Base-by-base conservation (phyloP, 2,888 invertebrate genomes). In the Tinea trinotella region DNA sequence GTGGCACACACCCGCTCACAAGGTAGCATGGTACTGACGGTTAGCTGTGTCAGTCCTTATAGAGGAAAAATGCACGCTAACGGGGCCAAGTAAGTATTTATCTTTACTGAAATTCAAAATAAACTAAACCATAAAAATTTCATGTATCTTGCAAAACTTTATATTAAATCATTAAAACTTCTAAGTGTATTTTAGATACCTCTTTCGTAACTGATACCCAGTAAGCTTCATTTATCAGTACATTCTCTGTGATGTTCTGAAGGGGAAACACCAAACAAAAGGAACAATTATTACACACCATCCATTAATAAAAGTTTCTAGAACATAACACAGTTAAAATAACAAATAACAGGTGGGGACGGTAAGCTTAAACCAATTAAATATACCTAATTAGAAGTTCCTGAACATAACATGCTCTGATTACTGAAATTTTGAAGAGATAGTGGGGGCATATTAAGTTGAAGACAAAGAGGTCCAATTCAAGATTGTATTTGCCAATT, bases 231-330 rank as follows among this genome's bases (percentile, higher is more conserved):
- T 95, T 96, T 90, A 95, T 91, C 90, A 95, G 94, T 88, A 95
- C 92, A 90, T 94, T 92, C 92, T 95, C 94, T 89, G 95, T 95
- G 92, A 96, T 94, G 90, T 96, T 96, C 96, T 96, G 94, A 89
- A 90, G 90, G 89, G 89, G 91, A 88, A 90, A 78, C 80, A 81
- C 78, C 76, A 85, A 85, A 85, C 74, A 85, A 85, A 83, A 83
- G 67, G 72, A 74, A 82, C 17, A 48, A 40, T 40, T 40, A 40
- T 40, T 40, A 40, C 40, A 40, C 40, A 40, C 40, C 40, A 40
- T 40, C 40, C 40, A 40, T 40, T 40, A 40, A 15, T 40, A 40
- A n/a, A 40, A 40, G 40, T 40, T 40, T 40, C 40, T 40, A 40
- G 40, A 40, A 40, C 40, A 40, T 40, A 40, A 40, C 40, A 40